Conservation (phyloP, 2,113 vertebrate genomes). For the Cebus imitator region DNA sequence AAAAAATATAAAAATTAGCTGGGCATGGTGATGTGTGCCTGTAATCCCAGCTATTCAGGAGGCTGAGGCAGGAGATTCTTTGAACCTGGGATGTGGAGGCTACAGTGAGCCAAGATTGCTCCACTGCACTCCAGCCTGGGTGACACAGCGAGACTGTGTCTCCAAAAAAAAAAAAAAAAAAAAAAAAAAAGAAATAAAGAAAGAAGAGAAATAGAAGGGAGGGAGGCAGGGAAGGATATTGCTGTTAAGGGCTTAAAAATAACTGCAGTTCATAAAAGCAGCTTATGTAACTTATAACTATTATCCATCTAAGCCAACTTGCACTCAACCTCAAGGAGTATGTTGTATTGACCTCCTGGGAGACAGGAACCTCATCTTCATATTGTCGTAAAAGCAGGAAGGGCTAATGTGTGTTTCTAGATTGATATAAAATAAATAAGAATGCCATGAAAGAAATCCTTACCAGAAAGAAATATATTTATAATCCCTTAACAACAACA, state of each 20-base stretch:
- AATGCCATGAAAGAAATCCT: background rate
- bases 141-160: too few species aligned
- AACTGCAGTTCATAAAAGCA: conserved; percentile 18
- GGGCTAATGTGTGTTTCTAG: background rate
- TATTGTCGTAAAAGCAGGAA: background rate
- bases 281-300: background rate
- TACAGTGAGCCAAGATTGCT: too few species aligned
- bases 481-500: conserved; percentile 1
- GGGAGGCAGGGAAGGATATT: too few species aligned
- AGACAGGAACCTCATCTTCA: background rate
- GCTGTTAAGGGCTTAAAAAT: background rate
- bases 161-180: too few species aligned
- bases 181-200: too few species aligned
- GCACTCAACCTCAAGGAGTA: background rate
- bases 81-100: too few species aligned
- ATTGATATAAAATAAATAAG: conserved; percentile 17
- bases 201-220: too few species aligned
- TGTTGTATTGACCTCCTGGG: background rate
- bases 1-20: too few species aligned
- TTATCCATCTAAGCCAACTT: background rate
- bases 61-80: too few species aligned
- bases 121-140: too few species aligned
- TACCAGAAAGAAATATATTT: background rate
- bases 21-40: too few species aligned
- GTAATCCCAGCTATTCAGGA: too few species aligned